Evolutionary conservation across 2,888 invertebrate species (phyloP).

Genomic region (Lasioglossum zephyrum): DNA sequence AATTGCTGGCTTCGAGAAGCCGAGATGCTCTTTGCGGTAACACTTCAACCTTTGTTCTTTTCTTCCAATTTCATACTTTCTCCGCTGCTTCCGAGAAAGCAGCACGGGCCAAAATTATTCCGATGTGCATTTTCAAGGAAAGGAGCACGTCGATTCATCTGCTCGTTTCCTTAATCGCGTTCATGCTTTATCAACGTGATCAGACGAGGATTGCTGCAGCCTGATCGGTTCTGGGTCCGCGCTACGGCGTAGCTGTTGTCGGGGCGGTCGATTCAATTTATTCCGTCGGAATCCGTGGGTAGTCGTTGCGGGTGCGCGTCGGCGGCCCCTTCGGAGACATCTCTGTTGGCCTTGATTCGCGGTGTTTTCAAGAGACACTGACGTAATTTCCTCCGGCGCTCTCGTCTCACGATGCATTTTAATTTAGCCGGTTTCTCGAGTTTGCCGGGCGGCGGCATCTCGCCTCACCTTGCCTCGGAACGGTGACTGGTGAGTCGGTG

Average conservation of each 20-base stretch:
- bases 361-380: conserved; percentile 40
- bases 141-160: too few relatives aligned
- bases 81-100: background rate
- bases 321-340: background rate
- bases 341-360: conserved; percentile 43
- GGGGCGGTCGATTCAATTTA: conserved; percentile 29
- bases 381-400: conserved; percentile 48
- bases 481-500: conserved; percentile 50
- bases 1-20: background rate
- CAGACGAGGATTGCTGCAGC: background rate
- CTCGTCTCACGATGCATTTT: conserved; percentile 74
- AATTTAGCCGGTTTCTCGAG: conserved; percentile 72
- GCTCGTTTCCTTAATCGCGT: too few relatives aligned
- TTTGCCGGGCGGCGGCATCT: conserved; percentile 34
- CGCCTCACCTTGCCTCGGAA: background rate
- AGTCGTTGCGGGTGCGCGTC: background rate
- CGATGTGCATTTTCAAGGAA: background rate
- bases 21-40: background rate
- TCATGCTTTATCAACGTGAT: too few relatives aligned
- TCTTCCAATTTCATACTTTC: background rate
- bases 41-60: background rate
- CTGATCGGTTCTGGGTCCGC: background rate
- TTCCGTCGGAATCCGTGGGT: background rate
- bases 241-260: background rate
- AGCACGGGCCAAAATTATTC: background rate